phyloP scores from a whole-genome alignment of 1,140 invertebrate genomes.

The Drosophila lini region DNA sequence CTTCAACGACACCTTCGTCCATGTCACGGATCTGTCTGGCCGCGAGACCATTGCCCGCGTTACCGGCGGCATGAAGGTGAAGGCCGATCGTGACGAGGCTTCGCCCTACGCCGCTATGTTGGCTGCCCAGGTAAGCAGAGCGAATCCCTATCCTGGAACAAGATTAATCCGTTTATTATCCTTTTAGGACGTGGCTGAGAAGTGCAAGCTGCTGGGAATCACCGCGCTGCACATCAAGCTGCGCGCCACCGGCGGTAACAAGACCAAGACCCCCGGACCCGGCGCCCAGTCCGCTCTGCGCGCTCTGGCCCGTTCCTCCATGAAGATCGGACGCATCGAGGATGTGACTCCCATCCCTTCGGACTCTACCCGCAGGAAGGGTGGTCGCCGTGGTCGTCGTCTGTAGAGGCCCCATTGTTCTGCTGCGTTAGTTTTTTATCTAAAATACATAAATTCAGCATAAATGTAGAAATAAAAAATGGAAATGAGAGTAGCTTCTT shows the following conservation, averaged over 20 bases:
- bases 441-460: slow-evolving; percentile 55
- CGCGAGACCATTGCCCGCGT: slow-evolving; percentile 99
- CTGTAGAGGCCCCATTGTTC: slow-evolving; percentile 89
- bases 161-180: slow-evolving; percentile 19
- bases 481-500: slow-evolving; percentile 25
- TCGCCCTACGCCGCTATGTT: slow-evolving; percentile 99
- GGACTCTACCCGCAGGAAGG: slow-evolving; percentile 99
- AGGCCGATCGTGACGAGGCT: slow-evolving; percentile 99
- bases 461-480: slow-evolving; percentile 63
- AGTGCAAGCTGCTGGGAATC: slow-evolving; percentile 98
- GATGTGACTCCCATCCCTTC: slow-evolving; percentile 99
- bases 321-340: slow-evolving; percentile 99
- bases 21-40: slow-evolving; percentile 99
- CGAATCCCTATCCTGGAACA: slow-evolving; percentile 91
- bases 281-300: slow-evolving; percentile 99
- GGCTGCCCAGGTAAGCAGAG: slow-evolving; percentile 98
- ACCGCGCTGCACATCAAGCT: slow-evolving; percentile 99
- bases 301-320: slow-evolving; percentile 98
- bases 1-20: slow-evolving; percentile 99
- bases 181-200: slow-evolving; percentile 98
- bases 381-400: slow-evolving; percentile 99
- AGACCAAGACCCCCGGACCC: slow-evolving; percentile 98
- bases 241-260: slow-evolving; percentile 99
- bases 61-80: slow-evolving; percentile 99
- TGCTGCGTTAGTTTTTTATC: slow-evolving; percentile 53